These are phyloP conservation scores for Burhinus oedicnemus DNA, from an alignment of 2,113 vertebrate genomes.

Conservation along the genomic window DNA sequence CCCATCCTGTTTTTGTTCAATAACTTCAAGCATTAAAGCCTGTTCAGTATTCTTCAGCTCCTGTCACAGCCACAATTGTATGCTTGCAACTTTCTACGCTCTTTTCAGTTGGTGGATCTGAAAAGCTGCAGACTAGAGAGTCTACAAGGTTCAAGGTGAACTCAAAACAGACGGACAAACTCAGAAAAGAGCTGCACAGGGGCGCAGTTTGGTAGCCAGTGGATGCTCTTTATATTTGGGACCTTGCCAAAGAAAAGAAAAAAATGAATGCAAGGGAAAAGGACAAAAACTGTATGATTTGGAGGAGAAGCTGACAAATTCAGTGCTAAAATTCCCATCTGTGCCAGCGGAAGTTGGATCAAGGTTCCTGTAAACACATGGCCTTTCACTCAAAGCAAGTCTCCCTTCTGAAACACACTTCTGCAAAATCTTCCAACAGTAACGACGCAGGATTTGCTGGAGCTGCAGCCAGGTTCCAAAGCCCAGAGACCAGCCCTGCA, in stretches of 20 bases:
- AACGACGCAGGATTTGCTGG: background rate
- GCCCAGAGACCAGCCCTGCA: accelerated
- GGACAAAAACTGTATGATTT: background rate
- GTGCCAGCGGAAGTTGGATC: background rate
- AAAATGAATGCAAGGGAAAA: background rate
- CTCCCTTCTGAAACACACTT: background rate
- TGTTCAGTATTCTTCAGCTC: background rate
- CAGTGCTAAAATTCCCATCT: background rate
- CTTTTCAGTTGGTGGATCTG: background rate
- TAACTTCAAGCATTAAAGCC: background rate
- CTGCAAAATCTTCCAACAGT: background rate
- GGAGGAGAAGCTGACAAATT: background rate
- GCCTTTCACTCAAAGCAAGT: background rate
- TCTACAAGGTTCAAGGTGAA: background rate
- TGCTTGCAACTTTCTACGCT: background rate
- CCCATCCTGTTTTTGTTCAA: background rate
- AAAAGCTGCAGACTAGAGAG: background rate
- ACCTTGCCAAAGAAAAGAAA: background rate
- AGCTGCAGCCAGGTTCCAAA: background rate
- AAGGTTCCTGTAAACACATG: background rate
- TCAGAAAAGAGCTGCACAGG: background rate
- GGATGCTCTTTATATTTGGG: background rate
- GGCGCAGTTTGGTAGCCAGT: background rate
- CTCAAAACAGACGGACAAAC: background rate
- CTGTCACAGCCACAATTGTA: background rate